Evolutionary conservation across 2,797 vertebrate genomes (phyloP), one percentile per base, ranked within the genome.

Genomic region (Cuculus canorus): DNA sequence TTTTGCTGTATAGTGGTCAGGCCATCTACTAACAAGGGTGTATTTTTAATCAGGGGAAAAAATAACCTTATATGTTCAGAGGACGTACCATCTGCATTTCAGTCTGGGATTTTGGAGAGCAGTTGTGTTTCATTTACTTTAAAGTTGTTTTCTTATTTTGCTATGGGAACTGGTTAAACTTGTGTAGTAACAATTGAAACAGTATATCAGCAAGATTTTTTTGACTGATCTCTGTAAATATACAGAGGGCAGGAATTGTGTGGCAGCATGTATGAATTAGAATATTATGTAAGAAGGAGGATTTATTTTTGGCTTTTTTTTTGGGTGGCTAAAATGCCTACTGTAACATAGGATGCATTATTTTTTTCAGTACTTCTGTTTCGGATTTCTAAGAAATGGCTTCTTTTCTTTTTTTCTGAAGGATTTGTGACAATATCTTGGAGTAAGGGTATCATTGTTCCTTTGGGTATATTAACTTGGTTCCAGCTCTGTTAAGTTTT

Each of bases 201-300:
- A 66, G 48, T 32, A 3, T 37, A 66, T 81, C 92, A 92, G 81
- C 18, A 72, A 82, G 60, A 43, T 76, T 63, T 94, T 39, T 81
- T 82, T 82, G 63, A 70, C 77, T 84, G 75, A 39, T 84, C 37
- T 84, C 45, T 92, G 3, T 86, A 94, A 92, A 65, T 86, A 80
- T 25, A 66, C 33, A 88, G 75, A 90, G 59, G 73, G 90, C 85
- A 92, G 52, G 56, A 92, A 76, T 92, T 86, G 68, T 93, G 82
- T 1, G 0, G 75, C 80, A 92, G 47, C 54, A n/a, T 57, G 30
- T 84, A 50, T 93, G 64, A 92, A 94, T 92, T 92, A 73, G 92
- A 93, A 68, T 90, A 52, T 73, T 93, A 78, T 4, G 2, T 88
- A 90, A 88, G 33, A 54, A 78, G 37, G 19, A 78, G 21, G 45